Evolutionary conservation across 2,797 vertebrate genomes (phyloP).

Genomic region (Anguilla megastoma): DNA sequence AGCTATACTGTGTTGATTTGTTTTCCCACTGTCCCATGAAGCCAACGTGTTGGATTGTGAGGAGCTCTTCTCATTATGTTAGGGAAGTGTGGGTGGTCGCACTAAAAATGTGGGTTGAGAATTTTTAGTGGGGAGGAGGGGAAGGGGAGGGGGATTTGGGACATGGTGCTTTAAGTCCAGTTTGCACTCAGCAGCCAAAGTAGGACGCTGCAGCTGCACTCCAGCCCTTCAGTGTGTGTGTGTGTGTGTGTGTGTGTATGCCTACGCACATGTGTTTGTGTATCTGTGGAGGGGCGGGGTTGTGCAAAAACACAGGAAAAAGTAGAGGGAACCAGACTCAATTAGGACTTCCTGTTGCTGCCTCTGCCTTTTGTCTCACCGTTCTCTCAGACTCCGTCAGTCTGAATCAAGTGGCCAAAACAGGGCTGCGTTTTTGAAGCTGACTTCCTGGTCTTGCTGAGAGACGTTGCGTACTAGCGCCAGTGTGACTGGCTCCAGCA

Average conservation of each 20-base stretch:
- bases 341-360: background rate
- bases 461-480: no score
- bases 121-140: background rate
- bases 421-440: no score
- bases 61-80: background rate
- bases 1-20: background rate
- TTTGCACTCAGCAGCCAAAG: background rate
- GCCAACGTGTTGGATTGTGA: background rate
- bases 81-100: background rate
- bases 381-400: slow-evolving; percentile 23
- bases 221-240: background rate
- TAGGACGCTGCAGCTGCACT: background rate
- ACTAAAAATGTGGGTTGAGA: background rate
- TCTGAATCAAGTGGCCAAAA: background rate
- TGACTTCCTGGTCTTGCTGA: no score
- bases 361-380: background rate
- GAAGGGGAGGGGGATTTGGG: background rate
- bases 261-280: background rate
- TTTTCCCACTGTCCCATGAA: background rate
- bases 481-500: no score
- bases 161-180: background rate
- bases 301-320: background rate
- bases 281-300: background rate
- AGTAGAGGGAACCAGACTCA: background rate
- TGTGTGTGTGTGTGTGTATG: background rate